Evolutionary conservation across 2,113 vertebrate genomes (phyloP), one percentile per base, ranked within the genome.

Genomic region (Athene noctua): DNA sequence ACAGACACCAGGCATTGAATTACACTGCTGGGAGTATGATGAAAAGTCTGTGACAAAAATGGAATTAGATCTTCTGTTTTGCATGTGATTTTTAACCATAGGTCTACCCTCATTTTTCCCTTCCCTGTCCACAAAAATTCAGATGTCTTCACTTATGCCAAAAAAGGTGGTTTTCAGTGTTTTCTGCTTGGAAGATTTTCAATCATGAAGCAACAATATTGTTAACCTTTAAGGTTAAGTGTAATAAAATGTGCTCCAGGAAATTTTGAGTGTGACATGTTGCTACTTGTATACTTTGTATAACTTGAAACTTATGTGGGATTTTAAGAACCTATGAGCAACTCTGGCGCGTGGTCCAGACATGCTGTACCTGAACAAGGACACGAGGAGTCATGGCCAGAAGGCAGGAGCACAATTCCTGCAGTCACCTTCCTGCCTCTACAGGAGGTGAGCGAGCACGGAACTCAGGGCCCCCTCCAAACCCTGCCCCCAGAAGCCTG

Each of bases 181-280:
- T 86, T 96, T 54, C 80, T 92, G 30, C 68, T 94, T 92, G 86
- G 84, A 97, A 94, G 38, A 86, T 74, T 96, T 96, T 94, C 89
- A 96, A 27, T 75, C 67, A 63, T 71, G 47, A 97, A 86, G 42
- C 94, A 97, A 52, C 75, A 47, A 78, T 46, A 54, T 88, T 71
- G 83, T 97, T 95, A 95, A 96, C 71, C 88, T 96, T 87, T 94
- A 63, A 92, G 81, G 65, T 67, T 85, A 92, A 58, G 44, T 8
- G 23, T 34, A 80, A 68, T 79, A 92, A 95, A 94, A 90, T 54
- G 74, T 84, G 54, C 34, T 79, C 25, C 1, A 15, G 67, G 83
- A 88, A 92, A 70, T 94, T 96, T 55, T 93, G 86, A 47, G 9
- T 9, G 29, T 27, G 54, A 81, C 77, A 23, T 6, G 80, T 68